Conservation (phyloP, 2,888 invertebrate genomes). For the Griposia aprilina region DNA sequence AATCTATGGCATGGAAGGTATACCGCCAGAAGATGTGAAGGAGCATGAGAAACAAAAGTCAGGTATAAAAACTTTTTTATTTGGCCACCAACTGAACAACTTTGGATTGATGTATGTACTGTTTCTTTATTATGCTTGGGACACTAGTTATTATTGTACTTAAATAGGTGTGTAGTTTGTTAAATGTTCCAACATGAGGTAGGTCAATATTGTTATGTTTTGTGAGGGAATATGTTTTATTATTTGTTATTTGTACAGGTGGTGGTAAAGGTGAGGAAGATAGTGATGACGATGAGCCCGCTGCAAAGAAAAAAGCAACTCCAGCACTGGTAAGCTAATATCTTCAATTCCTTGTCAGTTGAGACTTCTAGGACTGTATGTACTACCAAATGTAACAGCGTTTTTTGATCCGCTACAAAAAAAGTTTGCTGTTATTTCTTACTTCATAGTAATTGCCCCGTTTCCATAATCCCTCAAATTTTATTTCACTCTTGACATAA, state of each 20-base stretch:
- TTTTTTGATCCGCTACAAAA: background rate
- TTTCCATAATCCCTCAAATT: background rate
- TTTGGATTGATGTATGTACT: conserved; percentile 87
- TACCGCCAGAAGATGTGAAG: conserved; percentile 98
- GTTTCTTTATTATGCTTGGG: conserved; percentile 81
- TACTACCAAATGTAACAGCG: background rate
- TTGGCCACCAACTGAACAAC: conserved; percentile 76
- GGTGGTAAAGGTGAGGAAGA: conserved; percentile 94
- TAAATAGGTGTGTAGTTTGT: conserved; percentile 82
- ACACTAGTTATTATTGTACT: conserved; percentile 80
- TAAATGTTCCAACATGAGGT: conserved; percentile 70
- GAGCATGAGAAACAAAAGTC: conserved; percentile 98
- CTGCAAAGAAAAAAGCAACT: conserved; percentile 93
- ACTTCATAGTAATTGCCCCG: background rate
- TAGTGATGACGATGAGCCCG: conserved; percentile 96
- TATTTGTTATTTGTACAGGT: conserved; percentile 81
- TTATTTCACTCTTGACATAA: background rate
- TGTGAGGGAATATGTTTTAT: conserved; percentile 31
- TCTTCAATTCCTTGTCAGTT: background rate
- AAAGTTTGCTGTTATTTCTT: background rate
- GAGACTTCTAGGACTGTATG: background rate
- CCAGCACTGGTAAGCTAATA: conserved; percentile 86
- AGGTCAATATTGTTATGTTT: conserved; percentile 50
- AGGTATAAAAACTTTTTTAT: conserved; percentile 85
- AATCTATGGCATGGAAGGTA: conserved; percentile 99